phyloP scores from a whole-genome alignment of 2,888 invertebrate genomes.

The Trissoscelio sp. region DNA sequence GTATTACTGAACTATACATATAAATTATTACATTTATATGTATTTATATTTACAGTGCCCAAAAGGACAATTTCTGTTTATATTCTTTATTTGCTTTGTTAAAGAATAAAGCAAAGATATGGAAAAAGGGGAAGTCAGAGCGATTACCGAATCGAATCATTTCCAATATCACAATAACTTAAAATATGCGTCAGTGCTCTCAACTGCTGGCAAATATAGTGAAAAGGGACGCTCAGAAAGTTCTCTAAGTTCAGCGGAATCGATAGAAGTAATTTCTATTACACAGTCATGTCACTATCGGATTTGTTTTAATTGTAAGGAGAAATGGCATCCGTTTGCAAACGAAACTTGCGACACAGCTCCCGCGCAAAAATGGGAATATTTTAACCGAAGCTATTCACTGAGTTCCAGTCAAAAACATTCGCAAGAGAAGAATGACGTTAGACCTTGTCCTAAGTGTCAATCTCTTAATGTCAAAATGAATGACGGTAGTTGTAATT shows the following conservation, averaged over 20 bases:
- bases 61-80: no score
- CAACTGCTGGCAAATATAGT: constrained; percentile 84
- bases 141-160: constrained; percentile 80
- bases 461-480: constrained; percentile 97
- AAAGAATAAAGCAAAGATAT: constrained; percentile 84
- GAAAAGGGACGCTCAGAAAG: constrained; percentile 87
- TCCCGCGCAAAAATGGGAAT: constrained; percentile 89
- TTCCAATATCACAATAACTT: constrained; percentile 83
- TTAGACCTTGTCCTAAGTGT: constrained; percentile 98
- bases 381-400: constrained; percentile 88
- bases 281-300: constrained; percentile 93
- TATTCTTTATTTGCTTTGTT: no score
- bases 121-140: constrained; percentile 83
- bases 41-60: no score
- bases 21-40: no score
- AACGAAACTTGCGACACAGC: constrained; percentile 99
- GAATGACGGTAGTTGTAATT: constrained; percentile 99
- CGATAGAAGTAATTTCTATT: constrained; percentile 88
- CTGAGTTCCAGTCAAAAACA: constrained; percentile 87
- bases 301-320: constrained; percentile 99
- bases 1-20: no score
- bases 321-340: constrained; percentile 99
- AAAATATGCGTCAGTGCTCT: constrained; percentile 84
- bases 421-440: constrained; percentile 90
- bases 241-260: constrained; percentile 90